Evolutionary conservation across 2,888 invertebrate species (phyloP), one percentile per base, ranked within the genome.

Genomic region (Andrena camellia): DNA sequence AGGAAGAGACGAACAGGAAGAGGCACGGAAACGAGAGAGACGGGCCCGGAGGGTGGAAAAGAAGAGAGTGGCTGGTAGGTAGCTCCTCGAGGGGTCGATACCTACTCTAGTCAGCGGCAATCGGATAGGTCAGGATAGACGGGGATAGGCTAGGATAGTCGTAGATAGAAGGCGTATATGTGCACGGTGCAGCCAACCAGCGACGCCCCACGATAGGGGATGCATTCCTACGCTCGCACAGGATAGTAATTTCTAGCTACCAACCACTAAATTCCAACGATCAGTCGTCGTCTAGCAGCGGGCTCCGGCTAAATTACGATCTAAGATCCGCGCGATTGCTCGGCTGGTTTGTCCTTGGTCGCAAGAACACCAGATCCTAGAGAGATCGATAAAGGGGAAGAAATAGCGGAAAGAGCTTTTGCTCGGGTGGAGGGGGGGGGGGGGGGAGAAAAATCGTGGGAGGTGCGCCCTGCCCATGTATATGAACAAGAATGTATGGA

Each of bases 41-140:
- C 52, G 7, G 31, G n/a, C n/a, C 35, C 23, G 57, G 57, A 10
- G 69, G 52, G 63, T 26, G 67, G 60, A 74, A 77, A 75, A 69
- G 82, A 88, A 81, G 79, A 83, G 80, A 73, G 66, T 26, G 13
- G 20, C 23, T 73, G 73, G 63, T 13, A 23, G 20, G 10, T 73
- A 75, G 57, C 64, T 70, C 69, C 72, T 81, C 82, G 67, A 85
- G 80, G 85, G 88, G 90, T 91, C 91, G 90, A 91, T 91, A 91
- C 75, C 83, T 86, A 81, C 85, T 90, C 88, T 86, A 90, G 86
- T 90, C 86, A 83, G 82, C 84, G 70, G 86, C 86, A 81, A 89
- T 90, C 86, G 86, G 89, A 90, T 91, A 90, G 89, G 86, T 85
- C 87, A 84, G 86, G 84, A 88, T 85, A 86, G 85, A 83, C 81